Evolutionary conservation across 2,113 vertebrate genomes (phyloP), one percentile per base, ranked within the genome.

Genomic region (Riparia riparia): DNA sequence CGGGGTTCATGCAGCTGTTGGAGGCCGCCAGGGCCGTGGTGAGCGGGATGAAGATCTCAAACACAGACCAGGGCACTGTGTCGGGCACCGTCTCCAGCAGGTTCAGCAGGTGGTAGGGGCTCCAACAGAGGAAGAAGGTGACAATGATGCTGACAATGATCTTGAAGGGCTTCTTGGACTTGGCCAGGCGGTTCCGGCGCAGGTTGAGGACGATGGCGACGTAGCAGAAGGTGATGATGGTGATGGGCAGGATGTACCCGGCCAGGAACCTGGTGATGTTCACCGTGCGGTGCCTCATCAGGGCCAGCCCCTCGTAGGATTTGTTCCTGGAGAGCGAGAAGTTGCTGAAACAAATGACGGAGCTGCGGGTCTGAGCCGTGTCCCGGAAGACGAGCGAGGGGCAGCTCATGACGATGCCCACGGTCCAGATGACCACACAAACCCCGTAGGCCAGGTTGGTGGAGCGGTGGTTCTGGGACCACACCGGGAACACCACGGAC

Each of bases 1-100:
- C 97, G 1, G 99, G 99, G 95, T 99, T 99, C 97, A 99, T 98
- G 94, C 99, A 99, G 95, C 99, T 99, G 97, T 99, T 99, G 56
- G 99, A 98, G 1, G 98, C 97, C 1, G 99, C 99, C 0, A 99
- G 29, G 0, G 97, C 97, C 0, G 96, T 98, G 89, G 97, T 97
- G 45, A 98, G 72, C 8, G 98, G 97, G 71, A 98, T 7, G 15
- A 97, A 95, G 34, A 97, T 63, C 76, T 95, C 92, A 20, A 98
- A 97, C n/a, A 98, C 49, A 0, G 86, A 68, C 11, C 8, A 25
- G 0, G 97, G 86, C 6, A 98, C 3, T 0, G 29, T 0, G 5
- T 70, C 14, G 2, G 97, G 95, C 51, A 98, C 85, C 0, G 98
- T 84, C 86, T 99, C 99, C 86, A 99, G 86, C 7, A 99, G 96